Conservation (phyloP, 1,140 invertebrate species). For the Drosophila prosaltans region DNA sequence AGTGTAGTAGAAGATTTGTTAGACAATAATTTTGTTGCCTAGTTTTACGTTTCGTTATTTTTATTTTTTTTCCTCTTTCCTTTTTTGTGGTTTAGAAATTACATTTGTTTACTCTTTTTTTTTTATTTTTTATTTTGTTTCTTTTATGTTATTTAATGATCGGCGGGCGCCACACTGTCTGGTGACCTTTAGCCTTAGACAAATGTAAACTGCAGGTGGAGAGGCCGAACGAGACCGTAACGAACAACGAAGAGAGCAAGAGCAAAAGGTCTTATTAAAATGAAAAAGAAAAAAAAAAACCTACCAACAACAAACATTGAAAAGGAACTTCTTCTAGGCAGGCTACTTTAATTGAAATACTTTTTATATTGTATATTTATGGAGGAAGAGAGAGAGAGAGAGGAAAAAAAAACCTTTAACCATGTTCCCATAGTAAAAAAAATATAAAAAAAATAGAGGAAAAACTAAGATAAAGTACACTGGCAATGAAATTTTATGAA, state of each 20-base stretch:
- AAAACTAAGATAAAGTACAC: conserved; percentile 42
- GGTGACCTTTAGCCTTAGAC: conserved; percentile 66
- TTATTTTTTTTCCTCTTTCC: too few relatives aligned
- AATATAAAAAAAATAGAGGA: background rate
- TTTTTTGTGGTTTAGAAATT: conserved; percentile 75
- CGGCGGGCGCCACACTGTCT: conserved; percentile 68
- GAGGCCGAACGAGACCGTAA: conserved; percentile 19
- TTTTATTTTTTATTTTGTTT: conserved; percentile 13
- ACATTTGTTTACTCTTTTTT: conserved; percentile 57
- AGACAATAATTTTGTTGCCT: conserved; percentile 37
- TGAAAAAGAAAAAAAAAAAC: background rate
- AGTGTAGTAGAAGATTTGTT: too few relatives aligned
- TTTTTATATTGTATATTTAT: background rate
- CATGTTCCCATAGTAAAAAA: conserved; percentile 2
- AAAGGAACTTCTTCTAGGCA: background rate
- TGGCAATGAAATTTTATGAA: conserved; percentile 57
- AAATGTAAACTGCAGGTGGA: conserved; percentile 45
- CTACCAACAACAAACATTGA: conserved; percentile 2
- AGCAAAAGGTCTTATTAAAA: conserved; percentile 8
- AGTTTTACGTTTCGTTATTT: background rate
- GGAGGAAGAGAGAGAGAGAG: background rate
- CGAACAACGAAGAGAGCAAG: conserved; percentile 36
- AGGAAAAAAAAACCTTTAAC: conserved; percentile 6
- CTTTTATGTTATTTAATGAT: conserved; percentile 57
- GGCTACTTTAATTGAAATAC: conserved; percentile 9